Conservation (phyloP, 30 jellyfish, hydroid and myxozoan species). For the Phacellophora camtschatica region DNA sequence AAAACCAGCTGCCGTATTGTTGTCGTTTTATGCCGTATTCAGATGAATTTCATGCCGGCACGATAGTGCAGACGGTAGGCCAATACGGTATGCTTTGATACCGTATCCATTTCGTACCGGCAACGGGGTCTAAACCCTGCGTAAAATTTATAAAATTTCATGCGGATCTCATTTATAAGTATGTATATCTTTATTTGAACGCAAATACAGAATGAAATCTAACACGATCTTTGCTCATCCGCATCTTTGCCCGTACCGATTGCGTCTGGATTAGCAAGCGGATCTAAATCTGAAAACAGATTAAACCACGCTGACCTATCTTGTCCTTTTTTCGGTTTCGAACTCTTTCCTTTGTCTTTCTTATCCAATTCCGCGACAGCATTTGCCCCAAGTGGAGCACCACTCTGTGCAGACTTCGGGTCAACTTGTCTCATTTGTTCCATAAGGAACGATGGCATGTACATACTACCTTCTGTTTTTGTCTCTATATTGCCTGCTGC, state of each 20-base stretch:
- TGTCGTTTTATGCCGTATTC: too few species aligned
- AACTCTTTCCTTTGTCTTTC: slow-evolving; percentile 32
- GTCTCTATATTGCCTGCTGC: slow-evolving; percentile 27
- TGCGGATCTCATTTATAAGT: too few species aligned
- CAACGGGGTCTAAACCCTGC: too few species aligned
- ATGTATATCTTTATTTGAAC: too few species aligned
- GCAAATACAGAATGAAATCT: too few species aligned
- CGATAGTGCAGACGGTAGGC: too few species aligned
- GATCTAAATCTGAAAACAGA: slow-evolving; percentile 97
- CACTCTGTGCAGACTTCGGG: slow-evolving; percentile 70
- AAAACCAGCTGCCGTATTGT: too few species aligned
- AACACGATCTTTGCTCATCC: slow-evolving; percentile 76
- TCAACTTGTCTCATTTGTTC: slow-evolving; percentile 93
- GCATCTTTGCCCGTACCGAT: slow-evolving; percentile 67
- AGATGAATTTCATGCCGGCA: too few species aligned
- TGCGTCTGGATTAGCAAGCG: slow-evolving; percentile 97
- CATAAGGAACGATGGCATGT: slow-evolving; percentile 95
- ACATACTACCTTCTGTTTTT: slow-evolving; percentile 68
- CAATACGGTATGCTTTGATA: too few species aligned
- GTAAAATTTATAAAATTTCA: too few species aligned
- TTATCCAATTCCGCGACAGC: slow-evolving; percentile 63
- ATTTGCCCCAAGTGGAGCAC: slow-evolving; percentile 65
- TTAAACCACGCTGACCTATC: slow-evolving; percentile 99
- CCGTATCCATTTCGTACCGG: too few species aligned
- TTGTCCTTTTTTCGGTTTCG: slow-evolving; percentile 73